A percentile compares a stretch with the other conserved stretches of the same genome.
Evolutionary conservation across 2,888 invertebrate genomes (phyloP).

Genomic region (Calliopum simillimum): DNA sequence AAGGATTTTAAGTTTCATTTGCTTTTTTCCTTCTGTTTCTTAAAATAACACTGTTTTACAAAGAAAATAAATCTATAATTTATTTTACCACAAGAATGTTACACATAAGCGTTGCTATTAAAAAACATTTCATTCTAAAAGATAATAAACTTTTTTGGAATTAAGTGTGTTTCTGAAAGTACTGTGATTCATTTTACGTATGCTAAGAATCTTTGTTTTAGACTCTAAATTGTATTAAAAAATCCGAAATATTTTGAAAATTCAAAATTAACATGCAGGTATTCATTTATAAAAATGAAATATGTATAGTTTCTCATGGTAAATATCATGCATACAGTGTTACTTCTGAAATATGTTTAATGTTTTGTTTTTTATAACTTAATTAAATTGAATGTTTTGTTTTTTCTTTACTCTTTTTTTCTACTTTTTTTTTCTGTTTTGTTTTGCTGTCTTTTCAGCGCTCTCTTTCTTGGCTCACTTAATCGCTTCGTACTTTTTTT

Average conservation of each 20-base stretch:
- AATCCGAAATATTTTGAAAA: slow-evolving; percentile 26
- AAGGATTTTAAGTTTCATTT: slow-evolving; percentile 26
- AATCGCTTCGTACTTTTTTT: slow-evolving; percentile 66
- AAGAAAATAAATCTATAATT: too few relatives aligned
- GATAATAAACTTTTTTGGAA: too few relatives aligned
- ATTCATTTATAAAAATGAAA: too few relatives aligned
- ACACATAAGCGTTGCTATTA: too few relatives aligned
- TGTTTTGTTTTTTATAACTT: slow-evolving; percentile 20
- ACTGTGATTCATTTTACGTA: too few relatives aligned
- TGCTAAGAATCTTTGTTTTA: neutral
- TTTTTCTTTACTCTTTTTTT: slow-evolving; percentile 11
- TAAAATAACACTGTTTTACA: slow-evolving; percentile 20
- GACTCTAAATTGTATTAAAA: slow-evolving; percentile 27
- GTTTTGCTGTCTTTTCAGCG: slow-evolving; percentile 38
- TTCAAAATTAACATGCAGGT: too few relatives aligned
- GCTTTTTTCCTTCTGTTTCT: slow-evolving; percentile 8
- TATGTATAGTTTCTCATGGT: too few relatives aligned
- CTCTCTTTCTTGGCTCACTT: slow-evolving; percentile 43
- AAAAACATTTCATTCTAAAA: too few relatives aligned
- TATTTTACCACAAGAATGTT: too few relatives aligned
- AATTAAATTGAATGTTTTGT: slow-evolving; percentile 39
- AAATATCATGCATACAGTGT: too few relatives aligned
- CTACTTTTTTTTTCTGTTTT: slow-evolving; percentile 10
- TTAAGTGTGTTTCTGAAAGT: too few relatives aligned
- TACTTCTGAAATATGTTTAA: neutral